A percentile compares a stretch with the other conserved stretches of the same genome.
These are phyloP conservation scores for Orchesellides sinensis DNA, from an alignment of 2,888 invertebrate species.

Conservation along the genomic window DNA sequence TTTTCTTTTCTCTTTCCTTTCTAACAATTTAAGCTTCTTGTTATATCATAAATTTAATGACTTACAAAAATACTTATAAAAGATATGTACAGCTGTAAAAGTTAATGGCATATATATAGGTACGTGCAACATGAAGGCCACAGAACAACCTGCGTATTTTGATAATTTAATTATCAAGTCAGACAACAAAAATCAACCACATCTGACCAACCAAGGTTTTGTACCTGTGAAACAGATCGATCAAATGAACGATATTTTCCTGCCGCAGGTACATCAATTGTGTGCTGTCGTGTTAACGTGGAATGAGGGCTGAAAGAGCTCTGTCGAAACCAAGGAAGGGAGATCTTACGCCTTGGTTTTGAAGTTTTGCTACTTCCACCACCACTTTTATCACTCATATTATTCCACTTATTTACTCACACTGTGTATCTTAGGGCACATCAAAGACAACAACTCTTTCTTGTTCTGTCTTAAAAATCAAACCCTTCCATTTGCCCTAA, in stretches of 20 bases:
- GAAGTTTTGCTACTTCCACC: conserved; percentile 74
- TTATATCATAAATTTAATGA: too few relatives aligned
- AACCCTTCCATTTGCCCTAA: not conserved
- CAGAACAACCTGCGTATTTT: not conserved
- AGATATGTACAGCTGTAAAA: too few relatives aligned
- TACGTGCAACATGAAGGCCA: not conserved
- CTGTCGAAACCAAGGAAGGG: conserved; percentile 93
- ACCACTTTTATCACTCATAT: conserved; percentile 56
- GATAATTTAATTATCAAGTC: too few relatives aligned
- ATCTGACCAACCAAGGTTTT: too few relatives aligned
- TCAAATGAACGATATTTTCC: conserved; percentile 82
- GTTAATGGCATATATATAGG: not conserved
- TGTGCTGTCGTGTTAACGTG: conserved; percentile 89
- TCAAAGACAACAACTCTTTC: not conserved
- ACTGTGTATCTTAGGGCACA: conserved; percentile 1
- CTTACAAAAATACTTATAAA: too few relatives aligned
- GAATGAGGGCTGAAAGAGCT: conserved; percentile 87
- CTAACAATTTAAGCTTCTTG: too few relatives aligned
- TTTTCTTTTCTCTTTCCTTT: too few relatives aligned
- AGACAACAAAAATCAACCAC: too few relatives aligned
- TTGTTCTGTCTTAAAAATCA: not conserved
- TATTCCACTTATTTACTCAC: conserved; percentile 78
- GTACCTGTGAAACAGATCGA: conserved; percentile 61
- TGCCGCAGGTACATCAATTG: conserved; percentile 92
- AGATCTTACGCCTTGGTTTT: conserved; percentile 86